Evolutionary conservation across 2,888 invertebrate genomes (phyloP), one percentile per base, ranked within the genome.

Genomic region (Cheilosia impressa): DNA sequence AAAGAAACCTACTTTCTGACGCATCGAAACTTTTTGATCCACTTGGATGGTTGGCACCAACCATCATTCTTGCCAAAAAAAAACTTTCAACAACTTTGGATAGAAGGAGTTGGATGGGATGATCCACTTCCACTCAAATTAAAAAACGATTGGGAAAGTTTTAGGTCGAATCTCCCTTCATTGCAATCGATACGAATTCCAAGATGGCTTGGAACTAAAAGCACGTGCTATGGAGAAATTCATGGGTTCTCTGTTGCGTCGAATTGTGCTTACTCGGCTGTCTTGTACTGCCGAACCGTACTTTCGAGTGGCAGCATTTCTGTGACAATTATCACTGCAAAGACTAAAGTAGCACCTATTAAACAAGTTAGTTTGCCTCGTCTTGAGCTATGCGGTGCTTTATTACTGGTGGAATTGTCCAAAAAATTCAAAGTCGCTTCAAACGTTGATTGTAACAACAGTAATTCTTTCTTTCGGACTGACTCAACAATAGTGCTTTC

Each of bases 21-120:
- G 66, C 24, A 66, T 65, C 63, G 50, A 65, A 65, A 50, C 63
- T 50, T 34, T 65, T 65, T 13, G 63, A 50, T 19, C 34, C 50
- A 34, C 50, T 65, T 10, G 50, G 63, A 4, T 52, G n/a, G 50
- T 34, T 65, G 19, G 50, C 34, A 31, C 52, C 66, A 53, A 52
- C 53, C 7, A 52, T 66, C 19, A 24, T 53, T 41, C 53, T 66
- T 4, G 63, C 34, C 17, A 50, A 63, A 62, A 47, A 47, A 47
- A 47, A 47, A 62, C n/a, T 62, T 62, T 17, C 62, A 62, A n/a
- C 45, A 62, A n/a, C 31, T 50, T 17, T 63, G 63, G 63, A 5
- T 50, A 34, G 47, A 63, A 63, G 47, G 63, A 13, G 31, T 63
- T 63, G 19, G 13, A 34, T 63, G 47, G 63, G 31, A 31, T 31